Conservation (phyloP, 2,113 vertebrate genomes). For the Daphoenositta chrysoptera region DNA sequence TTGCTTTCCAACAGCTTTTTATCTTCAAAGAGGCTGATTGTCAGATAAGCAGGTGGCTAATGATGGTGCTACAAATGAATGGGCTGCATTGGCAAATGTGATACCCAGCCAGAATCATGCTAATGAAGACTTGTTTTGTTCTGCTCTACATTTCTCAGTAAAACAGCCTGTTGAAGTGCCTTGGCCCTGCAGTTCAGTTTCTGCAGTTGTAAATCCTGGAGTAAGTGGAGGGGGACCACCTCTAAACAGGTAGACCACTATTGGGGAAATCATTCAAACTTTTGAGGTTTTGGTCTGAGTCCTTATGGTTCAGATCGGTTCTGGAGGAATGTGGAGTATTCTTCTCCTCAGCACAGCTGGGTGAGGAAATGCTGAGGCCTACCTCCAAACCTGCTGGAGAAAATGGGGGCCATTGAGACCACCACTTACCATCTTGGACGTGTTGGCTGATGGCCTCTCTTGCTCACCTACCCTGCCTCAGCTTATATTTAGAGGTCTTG, state of each 20-base stretch:
- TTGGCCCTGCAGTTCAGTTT: neutral
- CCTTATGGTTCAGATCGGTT: fast-evolving
- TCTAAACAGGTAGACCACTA: neutral
- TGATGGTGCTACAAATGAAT: neutral
- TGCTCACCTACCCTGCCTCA: neutral
- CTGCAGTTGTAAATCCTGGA: neutral
- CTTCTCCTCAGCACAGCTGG: neutral
- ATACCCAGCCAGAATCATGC: neutral
- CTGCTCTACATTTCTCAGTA: neutral
- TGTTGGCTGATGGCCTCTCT: neutral
- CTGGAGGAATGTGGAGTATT: neutral
- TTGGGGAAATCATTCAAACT: neutral
- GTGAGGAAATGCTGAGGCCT: neutral
- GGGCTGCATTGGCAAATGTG: neutral
- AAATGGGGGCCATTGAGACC: neutral
- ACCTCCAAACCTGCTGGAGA: neutral
- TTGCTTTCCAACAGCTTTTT: neutral
- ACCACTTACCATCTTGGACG: fast-evolving
- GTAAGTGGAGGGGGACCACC: fast-evolving
- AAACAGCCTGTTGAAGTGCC: neutral
- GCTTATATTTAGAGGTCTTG: neutral
- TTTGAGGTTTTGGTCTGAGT: neutral
- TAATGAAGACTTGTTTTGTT: neutral
- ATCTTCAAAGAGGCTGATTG: neutral
- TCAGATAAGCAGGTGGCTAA: neutral